Conservation (phyloP, 2,113 vertebrate genomes). For the Campylorhamphus procurvoides region DNA sequence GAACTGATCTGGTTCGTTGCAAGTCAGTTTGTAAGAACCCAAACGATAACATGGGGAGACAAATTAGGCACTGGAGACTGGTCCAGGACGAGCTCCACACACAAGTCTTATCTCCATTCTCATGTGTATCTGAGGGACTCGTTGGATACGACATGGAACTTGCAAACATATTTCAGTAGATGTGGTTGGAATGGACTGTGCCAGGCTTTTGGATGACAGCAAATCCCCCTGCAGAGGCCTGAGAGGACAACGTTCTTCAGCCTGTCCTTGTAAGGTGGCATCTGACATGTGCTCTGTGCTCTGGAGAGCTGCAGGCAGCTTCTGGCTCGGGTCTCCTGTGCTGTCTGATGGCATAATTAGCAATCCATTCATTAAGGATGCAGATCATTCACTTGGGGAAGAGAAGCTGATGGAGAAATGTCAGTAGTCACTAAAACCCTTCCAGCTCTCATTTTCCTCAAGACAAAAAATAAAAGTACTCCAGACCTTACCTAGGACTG, state of each 20-base stretch:
- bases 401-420: neutral
- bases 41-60: neutral
- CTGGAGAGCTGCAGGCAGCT: neutral
- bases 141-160: neutral
- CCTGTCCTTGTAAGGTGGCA: neutral
- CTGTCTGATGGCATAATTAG: neutral
- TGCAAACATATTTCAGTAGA: accelerated
- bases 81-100: neutral
- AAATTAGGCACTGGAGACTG: neutral
- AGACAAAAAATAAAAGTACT: neutral
- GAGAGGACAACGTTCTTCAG: neutral
- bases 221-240: accelerated
- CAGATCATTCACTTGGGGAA: neutral
- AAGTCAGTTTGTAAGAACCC: neutral
- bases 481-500: neutral
- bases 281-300: neutral
- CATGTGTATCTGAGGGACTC: neutral
- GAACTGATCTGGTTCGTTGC: neutral
- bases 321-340: neutral
- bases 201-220: neutral
- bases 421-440: neutral
- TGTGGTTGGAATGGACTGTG: neutral
- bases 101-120: neutral
- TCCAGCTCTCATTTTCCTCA: neutral
- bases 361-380: neutral